A percentile compares a stretch with the other conserved stretches of the same genome.
Conservation (phyloP, 2,113 vertebrate genomes). For the Catharus bicknelli region DNA sequence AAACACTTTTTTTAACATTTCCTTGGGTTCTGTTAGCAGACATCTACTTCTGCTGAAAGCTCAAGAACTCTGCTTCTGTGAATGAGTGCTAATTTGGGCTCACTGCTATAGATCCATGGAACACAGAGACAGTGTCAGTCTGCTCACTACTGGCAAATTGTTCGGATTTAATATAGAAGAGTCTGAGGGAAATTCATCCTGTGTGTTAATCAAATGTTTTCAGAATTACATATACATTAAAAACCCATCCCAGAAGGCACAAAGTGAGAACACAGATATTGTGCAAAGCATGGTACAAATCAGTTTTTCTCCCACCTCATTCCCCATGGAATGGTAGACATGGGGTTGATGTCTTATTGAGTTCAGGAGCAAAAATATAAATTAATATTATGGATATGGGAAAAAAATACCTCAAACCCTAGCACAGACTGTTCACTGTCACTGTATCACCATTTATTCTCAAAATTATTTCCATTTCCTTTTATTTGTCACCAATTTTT, state of each 20-base stretch:
- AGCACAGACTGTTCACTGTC: not conserved
- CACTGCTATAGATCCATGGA: not conserved
- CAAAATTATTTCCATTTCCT: not conserved
- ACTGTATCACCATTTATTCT: rapidly evolving
- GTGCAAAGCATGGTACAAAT: not conserved
- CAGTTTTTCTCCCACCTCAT: not conserved
- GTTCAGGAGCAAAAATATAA: not conserved
- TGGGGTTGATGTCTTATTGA: not conserved
- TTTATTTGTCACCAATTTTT: not conserved
- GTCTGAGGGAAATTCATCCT: not conserved
- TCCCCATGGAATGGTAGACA: not conserved
- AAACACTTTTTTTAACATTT: not conserved
- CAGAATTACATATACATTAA: not conserved
- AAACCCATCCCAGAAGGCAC: not conserved
- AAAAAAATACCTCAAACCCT: not conserved
- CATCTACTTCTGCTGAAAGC: not conserved
- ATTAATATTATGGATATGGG: rapidly evolving
- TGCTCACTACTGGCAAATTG: not conserved
- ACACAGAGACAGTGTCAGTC: not conserved
- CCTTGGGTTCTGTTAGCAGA: not conserved
- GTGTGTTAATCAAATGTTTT: not conserved
- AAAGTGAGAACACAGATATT: not conserved
- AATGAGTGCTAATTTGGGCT: not conserved
- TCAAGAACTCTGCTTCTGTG: not conserved
- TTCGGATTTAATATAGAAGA: not conserved